Percentiles rank a stretch among this genome's conserved stretches.
phyloP scores from a whole-genome alignment of 2,113 vertebrate genomes.

The Alethe castanea region DNA sequence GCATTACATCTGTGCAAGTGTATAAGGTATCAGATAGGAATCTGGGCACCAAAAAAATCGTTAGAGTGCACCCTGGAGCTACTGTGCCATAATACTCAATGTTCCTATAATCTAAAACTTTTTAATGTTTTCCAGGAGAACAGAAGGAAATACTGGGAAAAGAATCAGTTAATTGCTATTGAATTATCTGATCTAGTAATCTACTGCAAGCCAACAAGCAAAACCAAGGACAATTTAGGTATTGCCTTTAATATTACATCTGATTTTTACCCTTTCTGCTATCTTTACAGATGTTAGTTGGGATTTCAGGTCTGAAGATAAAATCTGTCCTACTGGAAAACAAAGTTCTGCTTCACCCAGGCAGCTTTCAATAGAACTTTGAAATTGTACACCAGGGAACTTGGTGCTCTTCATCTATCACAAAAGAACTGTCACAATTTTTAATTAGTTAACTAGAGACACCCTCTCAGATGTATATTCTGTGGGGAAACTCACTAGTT shows the following conservation, averaged over 20 bases:
- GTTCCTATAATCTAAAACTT: neutral
- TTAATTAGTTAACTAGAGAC: neutral
- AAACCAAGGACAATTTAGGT: conserved; percentile 95
- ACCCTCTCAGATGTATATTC: neutral
- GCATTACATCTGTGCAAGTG: neutral
- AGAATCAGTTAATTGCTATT: conserved; percentile 87
- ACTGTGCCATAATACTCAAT: neutral
- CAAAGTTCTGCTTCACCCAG: neutral
- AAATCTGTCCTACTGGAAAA: neutral
- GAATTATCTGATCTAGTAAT: conserved; percentile 95
- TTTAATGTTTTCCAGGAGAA: conserved; percentile 71
- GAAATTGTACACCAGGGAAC: neutral
- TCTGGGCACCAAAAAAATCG: neutral
- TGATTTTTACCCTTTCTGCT: neutral
- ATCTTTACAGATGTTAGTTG: neutral
- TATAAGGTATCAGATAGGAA: neutral
- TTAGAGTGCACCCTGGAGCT: neutral
- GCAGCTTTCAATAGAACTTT: neutral
- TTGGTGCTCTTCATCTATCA: neutral
- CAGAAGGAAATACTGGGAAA: conserved; percentile 85
- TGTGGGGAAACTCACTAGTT: neutral
- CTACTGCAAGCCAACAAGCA: conserved; percentile 94
- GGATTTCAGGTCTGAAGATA: neutral
- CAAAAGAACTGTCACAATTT: neutral
- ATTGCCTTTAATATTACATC: neutral